These are phyloP conservation scores for Acrobasis consociella DNA, from an alignment of 2,888 invertebrate genomes.

Conservation along the genomic window DNA sequence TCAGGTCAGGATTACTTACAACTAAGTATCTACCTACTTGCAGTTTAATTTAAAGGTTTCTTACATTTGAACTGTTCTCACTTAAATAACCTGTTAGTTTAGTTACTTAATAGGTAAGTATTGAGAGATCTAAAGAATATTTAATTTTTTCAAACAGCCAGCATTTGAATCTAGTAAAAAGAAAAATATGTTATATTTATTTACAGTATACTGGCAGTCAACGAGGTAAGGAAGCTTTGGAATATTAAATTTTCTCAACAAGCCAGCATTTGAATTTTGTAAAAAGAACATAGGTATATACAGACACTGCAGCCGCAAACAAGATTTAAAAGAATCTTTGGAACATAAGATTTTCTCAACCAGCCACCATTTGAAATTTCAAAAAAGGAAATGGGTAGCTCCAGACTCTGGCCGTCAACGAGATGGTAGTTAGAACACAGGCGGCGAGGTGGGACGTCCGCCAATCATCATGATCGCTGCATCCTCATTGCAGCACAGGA, in stretches of 20 bases:
- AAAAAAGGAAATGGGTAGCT: not conserved
- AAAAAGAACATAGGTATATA: not conserved
- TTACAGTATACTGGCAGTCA: too few relatives aligned
- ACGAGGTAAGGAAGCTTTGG: too few relatives aligned
- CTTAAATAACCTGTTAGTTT: too few relatives aligned
- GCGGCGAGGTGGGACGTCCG: conserved; percentile 54
- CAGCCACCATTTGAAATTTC: not conserved
- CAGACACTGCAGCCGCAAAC: conserved; percentile 8
- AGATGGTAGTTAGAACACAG: conserved; percentile 24
- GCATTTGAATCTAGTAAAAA: too few relatives aligned
- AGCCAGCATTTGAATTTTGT: not conserved
- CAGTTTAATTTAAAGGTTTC: too few relatives aligned
- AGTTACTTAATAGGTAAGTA: too few relatives aligned
- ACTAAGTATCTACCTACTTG: too few relatives aligned
- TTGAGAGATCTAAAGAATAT: too few relatives aligned
- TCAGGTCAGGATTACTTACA: too few relatives aligned
- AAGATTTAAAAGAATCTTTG: not conserved
- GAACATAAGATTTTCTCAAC: not conserved
- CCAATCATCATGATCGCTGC: conserved; percentile 61
- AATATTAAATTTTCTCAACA: not conserved
- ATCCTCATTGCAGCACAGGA: conserved; percentile 74
- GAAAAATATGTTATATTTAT: too few relatives aligned
- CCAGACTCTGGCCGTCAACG: conserved; percentile 6
- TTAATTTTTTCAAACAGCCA: too few relatives aligned
- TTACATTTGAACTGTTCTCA: too few relatives aligned